Conservation (phyloP, 2,888 invertebrate species). For the Dicycla oo region DNA sequence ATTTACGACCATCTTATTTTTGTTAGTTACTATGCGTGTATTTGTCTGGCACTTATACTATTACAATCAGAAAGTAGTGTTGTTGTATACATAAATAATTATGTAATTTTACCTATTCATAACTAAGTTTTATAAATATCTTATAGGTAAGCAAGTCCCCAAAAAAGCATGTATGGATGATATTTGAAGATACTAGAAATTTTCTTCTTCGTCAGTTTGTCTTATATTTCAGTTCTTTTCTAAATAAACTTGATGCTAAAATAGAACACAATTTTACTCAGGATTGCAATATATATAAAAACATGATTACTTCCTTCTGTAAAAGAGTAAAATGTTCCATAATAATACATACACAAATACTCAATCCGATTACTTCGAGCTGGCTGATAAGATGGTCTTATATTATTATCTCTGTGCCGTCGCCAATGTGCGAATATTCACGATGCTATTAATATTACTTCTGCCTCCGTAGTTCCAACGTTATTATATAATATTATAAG, state of each 20-base stretch:
- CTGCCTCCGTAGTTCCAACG: conserved; percentile 6
- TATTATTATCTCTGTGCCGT: conserved; percentile 8
- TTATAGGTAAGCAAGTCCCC: neutral
- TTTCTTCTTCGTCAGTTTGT: neutral
- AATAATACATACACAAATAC: neutral
- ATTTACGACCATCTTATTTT: neutral
- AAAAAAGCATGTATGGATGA: neutral
- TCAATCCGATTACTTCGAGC: conserved; percentile 27
- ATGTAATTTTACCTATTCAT: neutral
- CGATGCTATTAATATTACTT: conserved; percentile 34
- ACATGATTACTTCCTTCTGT: neutral
- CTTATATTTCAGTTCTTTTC: neutral
- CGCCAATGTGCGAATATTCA: conserved; percentile 1
- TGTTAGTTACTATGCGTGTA: neutral
- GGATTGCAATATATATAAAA: neutral
- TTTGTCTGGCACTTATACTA: neutral
- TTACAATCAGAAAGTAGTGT: neutral
- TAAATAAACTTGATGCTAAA: neutral
- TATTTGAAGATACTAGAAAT: neutral
- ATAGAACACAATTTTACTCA: neutral
- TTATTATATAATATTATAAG: neutral
- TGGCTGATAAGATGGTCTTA: conserved; percentile 1
- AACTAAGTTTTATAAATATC: neutral
- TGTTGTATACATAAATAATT: neutral
- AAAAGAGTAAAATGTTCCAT: conserved; percentile 1